These are phyloP conservation scores for Blastomussa wellsi DNA, from an alignment of 92 coral and sea anemone genomes.

Conservation along the genomic window DNA sequence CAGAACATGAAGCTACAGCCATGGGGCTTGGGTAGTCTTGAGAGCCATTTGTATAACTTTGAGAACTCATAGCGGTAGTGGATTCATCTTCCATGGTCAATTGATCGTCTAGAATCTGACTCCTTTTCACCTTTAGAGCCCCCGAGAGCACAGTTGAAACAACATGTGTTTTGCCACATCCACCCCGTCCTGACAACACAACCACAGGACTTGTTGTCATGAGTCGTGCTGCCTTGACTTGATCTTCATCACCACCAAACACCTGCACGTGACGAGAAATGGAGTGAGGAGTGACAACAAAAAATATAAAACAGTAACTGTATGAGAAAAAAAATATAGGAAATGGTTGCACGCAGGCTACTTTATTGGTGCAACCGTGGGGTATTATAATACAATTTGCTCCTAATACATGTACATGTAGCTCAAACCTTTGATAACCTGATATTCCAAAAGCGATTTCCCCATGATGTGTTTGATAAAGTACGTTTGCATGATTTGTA, in stretches of 20 bases:
- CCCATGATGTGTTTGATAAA: no score
- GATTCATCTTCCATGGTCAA: constrained; percentile 2
- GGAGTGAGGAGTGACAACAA: background rate
- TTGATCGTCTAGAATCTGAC: background rate
- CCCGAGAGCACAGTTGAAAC: constrained; percentile 35
- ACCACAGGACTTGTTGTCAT: constrained; percentile 44
- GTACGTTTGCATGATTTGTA: no score
- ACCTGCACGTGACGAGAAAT: constrained; percentile 11
- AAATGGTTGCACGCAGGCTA: no score
- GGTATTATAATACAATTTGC: background rate
- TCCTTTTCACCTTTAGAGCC: constrained; percentile 4
- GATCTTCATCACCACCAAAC: constrained; percentile 44
- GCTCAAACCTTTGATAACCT: background rate
- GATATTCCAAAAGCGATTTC: background rate
- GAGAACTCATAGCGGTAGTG: background rate
- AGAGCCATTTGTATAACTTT: background rate
- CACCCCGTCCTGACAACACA: constrained; percentile 55
- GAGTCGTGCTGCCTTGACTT: constrained; percentile 41
- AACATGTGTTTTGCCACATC: constrained; percentile 55
- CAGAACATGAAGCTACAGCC: background rate
- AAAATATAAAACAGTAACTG: background rate
- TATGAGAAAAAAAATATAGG: no score
- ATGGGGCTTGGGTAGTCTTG: background rate
- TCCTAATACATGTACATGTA: no score
- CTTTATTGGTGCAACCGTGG: background rate